These are phyloP conservation scores for Scrobipalpa costella DNA, from an alignment of 2,888 invertebrate genomes.

Conservation along the genomic window DNA sequence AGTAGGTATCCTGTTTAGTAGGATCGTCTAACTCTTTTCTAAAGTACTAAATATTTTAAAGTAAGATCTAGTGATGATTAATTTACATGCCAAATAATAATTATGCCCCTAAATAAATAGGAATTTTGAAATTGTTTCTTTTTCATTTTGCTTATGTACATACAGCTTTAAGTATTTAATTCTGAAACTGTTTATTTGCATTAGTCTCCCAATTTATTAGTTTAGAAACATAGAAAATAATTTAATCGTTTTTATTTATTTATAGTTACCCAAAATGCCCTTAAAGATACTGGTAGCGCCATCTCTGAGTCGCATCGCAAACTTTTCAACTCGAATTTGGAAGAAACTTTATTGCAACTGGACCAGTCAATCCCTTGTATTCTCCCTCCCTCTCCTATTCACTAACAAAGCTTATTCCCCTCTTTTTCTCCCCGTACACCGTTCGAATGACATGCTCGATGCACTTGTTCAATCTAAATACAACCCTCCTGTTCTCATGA, in stretches of 20 bases:
- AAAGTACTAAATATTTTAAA: too few species aligned
- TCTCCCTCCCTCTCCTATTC: constrained; percentile 54
- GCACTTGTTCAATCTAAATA: constrained; percentile 57
- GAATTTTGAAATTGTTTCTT: too few species aligned
- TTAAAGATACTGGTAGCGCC: constrained; percentile 56
- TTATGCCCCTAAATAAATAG: too few species aligned
- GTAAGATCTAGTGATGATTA: too few species aligned
- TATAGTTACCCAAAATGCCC: not conserved
- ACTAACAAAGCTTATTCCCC: constrained; percentile 44
- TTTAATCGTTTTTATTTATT: not conserved
- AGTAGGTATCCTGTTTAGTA: too few species aligned
- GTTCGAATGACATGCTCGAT: constrained; percentile 50
- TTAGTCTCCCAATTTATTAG: too few species aligned
- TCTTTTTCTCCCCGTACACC: constrained; percentile 53
- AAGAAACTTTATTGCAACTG: constrained; percentile 62
- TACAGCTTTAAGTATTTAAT: too few species aligned
- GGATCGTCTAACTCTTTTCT: too few species aligned
- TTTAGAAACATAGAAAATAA: too few species aligned
- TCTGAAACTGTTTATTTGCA: too few species aligned
- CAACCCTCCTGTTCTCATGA: constrained; percentile 53
- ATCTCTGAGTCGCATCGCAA: constrained; percentile 61
- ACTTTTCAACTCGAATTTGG: constrained; percentile 56
- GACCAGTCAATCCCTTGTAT: constrained; percentile 56
- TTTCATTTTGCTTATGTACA: too few species aligned
- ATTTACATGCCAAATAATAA: too few species aligned